Evolutionary conservation across 2,113 vertebrate species (phyloP).

Genomic region (Carettochelys insculpta): DNA sequence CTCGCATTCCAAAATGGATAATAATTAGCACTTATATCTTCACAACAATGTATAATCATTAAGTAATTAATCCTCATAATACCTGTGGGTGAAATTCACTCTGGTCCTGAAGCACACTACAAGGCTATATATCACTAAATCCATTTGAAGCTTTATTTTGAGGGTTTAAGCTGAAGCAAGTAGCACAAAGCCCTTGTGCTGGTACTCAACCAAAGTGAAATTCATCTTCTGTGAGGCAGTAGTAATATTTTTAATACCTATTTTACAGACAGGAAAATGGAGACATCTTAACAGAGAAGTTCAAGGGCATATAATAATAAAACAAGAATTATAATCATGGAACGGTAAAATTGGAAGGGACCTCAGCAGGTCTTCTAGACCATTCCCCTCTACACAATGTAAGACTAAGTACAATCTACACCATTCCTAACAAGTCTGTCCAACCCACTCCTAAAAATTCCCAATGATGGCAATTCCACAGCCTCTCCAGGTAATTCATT

Average conservation of each 20-base stretch:
- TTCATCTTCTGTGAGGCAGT: not conserved
- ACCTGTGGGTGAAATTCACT: not conserved
- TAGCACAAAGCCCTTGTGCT: not conserved
- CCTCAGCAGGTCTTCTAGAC: too few species aligned
- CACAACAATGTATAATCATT: not conserved
- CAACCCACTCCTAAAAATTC: not conserved
- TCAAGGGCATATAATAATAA: not conserved
- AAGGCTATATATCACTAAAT: not conserved
- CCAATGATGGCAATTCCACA: accelerated
- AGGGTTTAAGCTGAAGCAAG: not conserved
- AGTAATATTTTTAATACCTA: not conserved
- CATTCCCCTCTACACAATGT: too few species aligned
- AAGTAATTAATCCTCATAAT: not conserved
- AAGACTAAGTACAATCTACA: too few species aligned
- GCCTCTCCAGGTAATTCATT: not conserved
- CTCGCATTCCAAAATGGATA: conserved; percentile 2
- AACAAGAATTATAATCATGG: not conserved
- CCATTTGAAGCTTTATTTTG: not conserved
- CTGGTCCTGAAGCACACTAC: not conserved
- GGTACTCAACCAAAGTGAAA: not conserved
- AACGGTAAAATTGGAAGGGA: too few species aligned
- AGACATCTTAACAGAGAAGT: not conserved
- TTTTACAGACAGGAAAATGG: not conserved
- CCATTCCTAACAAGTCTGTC: too few species aligned
- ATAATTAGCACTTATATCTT: conserved; percentile 41